Percentiles rank a stretch among this genome's conserved stretches.
These are phyloP conservation scores for Pachymerium ferrugineum DNA, from an alignment of 2,888 invertebrate species.

Conservation along the genomic window DNA sequence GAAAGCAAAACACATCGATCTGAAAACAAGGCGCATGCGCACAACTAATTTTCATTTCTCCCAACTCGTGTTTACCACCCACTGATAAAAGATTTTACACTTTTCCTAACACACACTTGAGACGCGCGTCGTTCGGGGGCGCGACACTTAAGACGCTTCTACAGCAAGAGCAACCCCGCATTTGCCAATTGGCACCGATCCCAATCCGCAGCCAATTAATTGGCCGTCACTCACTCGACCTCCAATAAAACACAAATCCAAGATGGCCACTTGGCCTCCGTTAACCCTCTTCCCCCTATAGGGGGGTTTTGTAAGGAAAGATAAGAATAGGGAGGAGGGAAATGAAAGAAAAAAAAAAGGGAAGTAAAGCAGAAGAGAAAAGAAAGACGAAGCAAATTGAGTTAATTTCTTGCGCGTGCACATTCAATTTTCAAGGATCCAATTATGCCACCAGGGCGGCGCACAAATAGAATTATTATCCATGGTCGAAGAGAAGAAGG, in stretches of 20 bases:
- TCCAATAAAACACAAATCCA: constrained; percentile 19
- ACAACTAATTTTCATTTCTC: background rate
- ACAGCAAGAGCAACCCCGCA: background rate
- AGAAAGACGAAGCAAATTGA: background rate
- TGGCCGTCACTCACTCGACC: background rate
- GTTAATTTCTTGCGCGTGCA: constrained; percentile 14
- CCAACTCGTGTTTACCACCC: constrained; percentile 4
- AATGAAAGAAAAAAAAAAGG: background rate
- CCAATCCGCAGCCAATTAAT: constrained; percentile 5
- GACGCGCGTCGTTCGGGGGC: background rate
- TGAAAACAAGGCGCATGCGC: no score
- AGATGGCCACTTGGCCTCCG: background rate
- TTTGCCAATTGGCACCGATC: constrained; percentile 14
- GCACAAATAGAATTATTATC: constrained; percentile 1
- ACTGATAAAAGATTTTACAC: constrained; percentile 11
- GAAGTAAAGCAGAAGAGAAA: background rate
- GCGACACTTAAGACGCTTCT: background rate
- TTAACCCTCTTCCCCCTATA: background rate
- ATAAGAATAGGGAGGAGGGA: no score
- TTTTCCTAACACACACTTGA: background rate
- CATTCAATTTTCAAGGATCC: constrained; percentile 19
- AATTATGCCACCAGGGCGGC: constrained; percentile 16
- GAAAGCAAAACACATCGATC: no score
- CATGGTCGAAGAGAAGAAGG: background rate
- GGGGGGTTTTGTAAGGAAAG: no score